Evolutionary conservation across 2,113 vertebrate genomes (phyloP).

Genomic region (Gallinago undulata): DNA sequence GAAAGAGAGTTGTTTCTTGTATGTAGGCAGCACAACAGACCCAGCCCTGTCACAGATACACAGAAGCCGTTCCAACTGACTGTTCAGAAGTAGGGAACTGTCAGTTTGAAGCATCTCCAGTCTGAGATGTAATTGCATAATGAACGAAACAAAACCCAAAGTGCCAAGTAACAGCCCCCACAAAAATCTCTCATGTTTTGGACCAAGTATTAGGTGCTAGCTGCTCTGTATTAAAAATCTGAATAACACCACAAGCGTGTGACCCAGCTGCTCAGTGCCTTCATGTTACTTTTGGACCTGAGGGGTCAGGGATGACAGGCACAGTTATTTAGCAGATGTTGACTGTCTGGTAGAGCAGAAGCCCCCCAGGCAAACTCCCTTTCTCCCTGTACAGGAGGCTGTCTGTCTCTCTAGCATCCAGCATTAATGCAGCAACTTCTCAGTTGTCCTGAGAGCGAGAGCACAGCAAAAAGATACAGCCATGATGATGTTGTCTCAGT

Average conservation of each 20-base stretch:
- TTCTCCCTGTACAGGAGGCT: background rate
- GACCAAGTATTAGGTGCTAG: background rate
- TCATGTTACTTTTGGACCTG: rapidly evolving
- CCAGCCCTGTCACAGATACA: background rate
- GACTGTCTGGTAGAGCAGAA: background rate
- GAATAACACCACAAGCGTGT: background rate
- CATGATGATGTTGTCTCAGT: background rate
- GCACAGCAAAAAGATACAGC: background rate
- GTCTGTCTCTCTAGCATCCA: background rate
- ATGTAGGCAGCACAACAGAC: background rate
- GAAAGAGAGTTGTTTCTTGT: background rate
- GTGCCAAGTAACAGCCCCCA: background rate
- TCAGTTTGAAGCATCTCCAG: background rate
- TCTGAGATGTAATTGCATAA: background rate
- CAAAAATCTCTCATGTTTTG: background rate
- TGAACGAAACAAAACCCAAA: background rate
- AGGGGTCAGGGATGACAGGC: background rate
- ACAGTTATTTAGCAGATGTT: background rate
- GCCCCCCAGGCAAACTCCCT: background rate
- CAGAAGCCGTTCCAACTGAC: background rate
- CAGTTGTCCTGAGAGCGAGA: background rate
- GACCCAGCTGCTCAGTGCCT: background rate
- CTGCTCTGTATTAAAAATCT: background rate
- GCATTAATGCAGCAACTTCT: background rate
- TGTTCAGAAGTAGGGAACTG: background rate